Percentiles rank a stretch among this genome's conserved stretches.
Conservation (phyloP, 2,797 vertebrate genomes). For the Poecilia gillii region DNA sequence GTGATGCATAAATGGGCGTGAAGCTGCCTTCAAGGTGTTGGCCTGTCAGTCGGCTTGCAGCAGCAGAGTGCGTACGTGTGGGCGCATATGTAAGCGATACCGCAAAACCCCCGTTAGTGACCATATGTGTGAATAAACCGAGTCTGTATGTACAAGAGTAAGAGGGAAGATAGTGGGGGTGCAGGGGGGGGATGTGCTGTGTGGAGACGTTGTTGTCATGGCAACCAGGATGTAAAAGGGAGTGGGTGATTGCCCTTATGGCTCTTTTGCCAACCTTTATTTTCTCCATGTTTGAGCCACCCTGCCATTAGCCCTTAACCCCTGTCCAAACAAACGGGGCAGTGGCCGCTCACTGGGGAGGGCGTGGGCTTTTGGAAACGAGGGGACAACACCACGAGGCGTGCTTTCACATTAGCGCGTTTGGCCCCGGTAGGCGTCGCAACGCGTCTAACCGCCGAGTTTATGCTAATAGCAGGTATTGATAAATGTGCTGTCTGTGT, state of each 20-base stretch:
- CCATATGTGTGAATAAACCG: constrained; percentile 81
- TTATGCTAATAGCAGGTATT: constrained; percentile 70
- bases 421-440: constrained; percentile 47
- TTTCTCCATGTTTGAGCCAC: constrained; percentile 75
- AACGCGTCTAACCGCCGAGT: constrained; percentile 31
- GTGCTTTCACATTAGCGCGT: not conserved
- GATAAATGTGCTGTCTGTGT: constrained; percentile 62
- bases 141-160: constrained; percentile 74
- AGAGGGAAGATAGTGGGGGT: constrained; percentile 11
- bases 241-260: constrained; percentile 68
- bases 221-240: constrained; percentile 72
- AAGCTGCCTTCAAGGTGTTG: constrained; percentile 17
- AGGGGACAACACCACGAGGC: not conserved
- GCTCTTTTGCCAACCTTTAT: constrained; percentile 78
- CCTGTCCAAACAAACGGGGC: constrained; percentile 26
- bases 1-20: constrained; percentile 10
- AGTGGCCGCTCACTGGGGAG: constrained; percentile 5
- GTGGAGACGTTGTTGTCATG: constrained; percentile 78
- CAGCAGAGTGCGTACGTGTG: constrained; percentile 43
- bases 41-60: constrained; percentile 9
- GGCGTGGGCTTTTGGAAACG: constrained; percentile 17
- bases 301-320: constrained; percentile 72
- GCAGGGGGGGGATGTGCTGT: constrained; percentile 38
- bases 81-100: constrained; percentile 65
- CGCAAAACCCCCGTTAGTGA: constrained; percentile 58